Base-by-base conservation (phyloP, 2,797 vertebrate genomes). In the Crax fasciolata region DNA sequence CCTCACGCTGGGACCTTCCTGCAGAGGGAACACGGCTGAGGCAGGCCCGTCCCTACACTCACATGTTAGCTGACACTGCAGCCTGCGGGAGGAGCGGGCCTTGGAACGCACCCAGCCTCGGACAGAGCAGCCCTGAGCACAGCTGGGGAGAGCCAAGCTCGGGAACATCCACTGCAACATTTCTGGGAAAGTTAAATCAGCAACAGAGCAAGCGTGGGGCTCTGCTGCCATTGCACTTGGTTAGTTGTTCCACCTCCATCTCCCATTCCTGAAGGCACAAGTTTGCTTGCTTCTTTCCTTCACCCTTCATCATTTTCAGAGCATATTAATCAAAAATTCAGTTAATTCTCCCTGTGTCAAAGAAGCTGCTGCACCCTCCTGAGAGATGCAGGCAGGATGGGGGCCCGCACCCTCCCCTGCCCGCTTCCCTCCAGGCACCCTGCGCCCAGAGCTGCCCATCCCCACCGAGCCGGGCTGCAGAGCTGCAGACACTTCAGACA, bases 391-490 rank as follows among this genome's bases (percentile, higher is more conserved):
- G 7, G 7, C 5, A 12, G 9, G 21, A 17, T 79, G 30, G 12
- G 80, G 59, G 24, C 1, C 5, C 11, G 43, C 27, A 16, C 13
- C 58, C 17, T 81, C 5, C 46, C 21, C 28, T 15, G 2, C 35
- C 35, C 35, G 35, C 35, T 35, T 35, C 35, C 35, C 35, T 35
- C 35, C 35, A 35, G 35, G 35, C 35, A 35, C 35, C 35, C 35
- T 35, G 35, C 35, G 35, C 35, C 35, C 35, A 35, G 35, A 35
- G 35, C 39, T 78, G n/a, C 55, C 9, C 20, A 72, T 70, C 27
- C 38, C 52, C 0, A 0, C 23, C 27, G 0, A 20, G 10, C n/a
- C 41, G 13, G 68, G 15, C 14, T 73, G 21, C 35, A 66, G 18
- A 4, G 4, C 55, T 24, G 38, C 32, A 12, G 2, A 4, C 7